phyloP scores from a whole-genome alignment of 1,140 invertebrate genomes.

The Listronotus bonariensis region DNA sequence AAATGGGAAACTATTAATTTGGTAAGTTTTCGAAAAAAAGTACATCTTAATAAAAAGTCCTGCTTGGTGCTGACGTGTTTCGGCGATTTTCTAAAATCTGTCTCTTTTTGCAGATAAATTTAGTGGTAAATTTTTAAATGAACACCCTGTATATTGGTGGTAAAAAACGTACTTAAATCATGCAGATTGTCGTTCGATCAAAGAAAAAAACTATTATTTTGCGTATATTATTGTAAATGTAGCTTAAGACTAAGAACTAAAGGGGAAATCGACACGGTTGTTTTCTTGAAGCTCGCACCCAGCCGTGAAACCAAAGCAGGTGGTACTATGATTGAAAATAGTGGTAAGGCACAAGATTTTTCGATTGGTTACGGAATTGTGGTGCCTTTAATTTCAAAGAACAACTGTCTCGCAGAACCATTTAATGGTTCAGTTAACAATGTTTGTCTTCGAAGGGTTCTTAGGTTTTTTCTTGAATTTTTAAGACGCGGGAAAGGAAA shows the following conservation, averaged over 20 bases:
- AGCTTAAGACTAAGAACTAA: background rate
- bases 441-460: conserved; percentile 5
- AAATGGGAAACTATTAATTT: too few species aligned
- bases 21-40: too few species aligned
- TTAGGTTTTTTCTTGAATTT: background rate
- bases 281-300: conserved; percentile 18
- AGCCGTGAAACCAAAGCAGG: conserved; percentile 29
- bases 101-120: too few species aligned
- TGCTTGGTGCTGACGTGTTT: too few species aligned
- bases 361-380: conserved; percentile 18
- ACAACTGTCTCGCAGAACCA: conserved; percentile 7
- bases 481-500: too few species aligned
- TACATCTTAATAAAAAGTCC: too few species aligned
- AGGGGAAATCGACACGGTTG: background rate
- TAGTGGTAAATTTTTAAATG: too few species aligned
- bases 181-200: too few species aligned
- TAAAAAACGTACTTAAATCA: too few species aligned
- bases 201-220: too few species aligned
- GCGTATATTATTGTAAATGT: background rate
- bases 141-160: too few species aligned
- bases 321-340: conserved; percentile 22
- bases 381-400: conserved; percentile 8
- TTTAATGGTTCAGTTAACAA: conserved; percentile 13
- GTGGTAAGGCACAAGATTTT: conserved; percentile 31
- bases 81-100: too few species aligned